These are phyloP conservation scores for Microtus montanus DNA, from an alignment of 2,113 vertebrate genomes.

Conservation along the genomic window DNA sequence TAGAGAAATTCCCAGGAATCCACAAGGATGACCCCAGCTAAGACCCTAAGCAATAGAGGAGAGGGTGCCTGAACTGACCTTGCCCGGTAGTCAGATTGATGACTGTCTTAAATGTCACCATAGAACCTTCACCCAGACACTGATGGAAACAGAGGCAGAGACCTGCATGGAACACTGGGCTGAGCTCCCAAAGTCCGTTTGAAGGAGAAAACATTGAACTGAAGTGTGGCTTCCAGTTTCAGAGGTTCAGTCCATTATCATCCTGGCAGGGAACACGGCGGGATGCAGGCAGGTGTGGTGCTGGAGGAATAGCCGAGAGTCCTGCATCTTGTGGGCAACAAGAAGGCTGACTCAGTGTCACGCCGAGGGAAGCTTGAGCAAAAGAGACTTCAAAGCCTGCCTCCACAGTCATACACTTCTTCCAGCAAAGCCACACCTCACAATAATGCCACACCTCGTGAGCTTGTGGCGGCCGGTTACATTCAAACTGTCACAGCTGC, in stretches of 20 bases:
- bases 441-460: neutral
- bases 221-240: neutral
- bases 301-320: neutral
- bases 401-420: neutral
- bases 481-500: neutral
- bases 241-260: neutral
- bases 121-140: too few species aligned
- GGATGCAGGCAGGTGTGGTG: neutral
- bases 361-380: neutral
- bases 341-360: neutral
- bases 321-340: neutral
- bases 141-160: too few species aligned
- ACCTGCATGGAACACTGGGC: too few species aligned
- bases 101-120: too few species aligned
- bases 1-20: too few species aligned
- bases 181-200: too few species aligned
- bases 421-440: neutral
- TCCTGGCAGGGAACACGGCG: neutral
- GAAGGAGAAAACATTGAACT: neutral
- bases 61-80: too few species aligned
- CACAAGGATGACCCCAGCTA: too few species aligned
- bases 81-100: too few species aligned
- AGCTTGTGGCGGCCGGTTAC: neutral
- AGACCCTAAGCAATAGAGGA: too few species aligned
- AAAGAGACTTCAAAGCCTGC: neutral